phyloP scores from a whole-genome alignment of 2,888 invertebrate genomes.

The Lasius fuliginosus region DNA sequence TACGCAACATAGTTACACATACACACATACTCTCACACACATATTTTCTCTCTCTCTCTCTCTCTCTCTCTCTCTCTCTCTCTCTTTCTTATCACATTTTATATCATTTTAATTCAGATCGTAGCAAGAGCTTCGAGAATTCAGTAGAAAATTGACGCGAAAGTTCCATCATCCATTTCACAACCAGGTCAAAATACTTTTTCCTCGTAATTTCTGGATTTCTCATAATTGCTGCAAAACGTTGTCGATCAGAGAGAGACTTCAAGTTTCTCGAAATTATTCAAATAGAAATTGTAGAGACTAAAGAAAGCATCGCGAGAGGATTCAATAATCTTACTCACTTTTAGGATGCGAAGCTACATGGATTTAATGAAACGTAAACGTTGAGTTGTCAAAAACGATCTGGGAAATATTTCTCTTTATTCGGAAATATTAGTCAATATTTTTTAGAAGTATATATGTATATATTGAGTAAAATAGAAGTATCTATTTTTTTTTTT shows the following conservation, averaged over 20 bases:
- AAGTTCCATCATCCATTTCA: slow-evolving; percentile 5
- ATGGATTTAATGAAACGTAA: background rate
- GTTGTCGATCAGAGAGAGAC: background rate
- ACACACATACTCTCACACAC: background rate
- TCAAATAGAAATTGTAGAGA: slow-evolving; percentile 18
- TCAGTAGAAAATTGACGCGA: slow-evolving; percentile 19
- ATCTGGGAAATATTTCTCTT: background rate
- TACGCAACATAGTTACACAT: slow-evolving; percentile 9
- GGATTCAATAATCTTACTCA: background rate
- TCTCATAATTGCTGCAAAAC: background rate
- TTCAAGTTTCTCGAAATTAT: slow-evolving; percentile 21
- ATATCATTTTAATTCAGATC: slow-evolving; percentile 10
- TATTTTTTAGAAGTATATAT: background rate
- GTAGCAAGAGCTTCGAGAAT: background rate
- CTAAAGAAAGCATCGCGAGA: slow-evolving; percentile 20
- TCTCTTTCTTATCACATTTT: background rate
- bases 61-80: background rate
- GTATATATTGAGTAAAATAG: no score
- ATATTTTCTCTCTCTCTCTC: background rate
- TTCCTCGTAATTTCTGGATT: background rate
- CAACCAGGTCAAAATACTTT: slow-evolving; percentile 30
- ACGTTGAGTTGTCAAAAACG: background rate
- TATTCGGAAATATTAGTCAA: background rate
- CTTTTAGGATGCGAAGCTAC: background rate
- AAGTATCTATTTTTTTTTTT: no score